Percentiles rank a stretch among this genome's conserved stretches.
These are phyloP conservation scores for Pristiophorus japonicus DNA, from an alignment of 2,113 vertebrate species.

Conservation along the genomic window DNA sequence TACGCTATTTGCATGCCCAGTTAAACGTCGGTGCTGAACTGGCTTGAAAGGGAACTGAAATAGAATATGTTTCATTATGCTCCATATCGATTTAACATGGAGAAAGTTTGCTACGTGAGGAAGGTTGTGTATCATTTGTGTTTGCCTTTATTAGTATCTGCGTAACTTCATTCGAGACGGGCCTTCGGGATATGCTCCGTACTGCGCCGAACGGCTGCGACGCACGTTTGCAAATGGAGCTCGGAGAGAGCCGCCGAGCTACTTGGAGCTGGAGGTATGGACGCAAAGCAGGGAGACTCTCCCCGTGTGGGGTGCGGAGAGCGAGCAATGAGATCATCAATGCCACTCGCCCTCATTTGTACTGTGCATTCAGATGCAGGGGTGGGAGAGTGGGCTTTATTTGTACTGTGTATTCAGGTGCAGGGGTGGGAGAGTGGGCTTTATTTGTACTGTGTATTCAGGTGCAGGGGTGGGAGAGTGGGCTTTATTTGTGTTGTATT, in stretches of 20 bases:
- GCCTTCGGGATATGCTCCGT: slow-evolving; percentile 65
- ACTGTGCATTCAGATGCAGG: no score
- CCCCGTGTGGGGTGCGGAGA: background rate
- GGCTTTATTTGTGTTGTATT: no score
- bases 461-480: no score
- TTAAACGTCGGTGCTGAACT: background rate
- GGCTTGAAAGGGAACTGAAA: background rate
- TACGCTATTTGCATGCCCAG: background rate
- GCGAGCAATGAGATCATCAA: background rate
- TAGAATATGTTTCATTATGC: background rate
- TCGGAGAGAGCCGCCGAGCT: slow-evolving; percentile 78
- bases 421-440: no score
- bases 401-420: no score
- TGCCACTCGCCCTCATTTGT: background rate
- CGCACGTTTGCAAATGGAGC: slow-evolving; percentile 75
- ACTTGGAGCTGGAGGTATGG: slow-evolving; percentile 85
- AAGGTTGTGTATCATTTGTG: background rate
- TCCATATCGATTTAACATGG: background rate
- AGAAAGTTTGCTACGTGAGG: background rate
- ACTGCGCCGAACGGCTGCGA: slow-evolving; percentile 74
- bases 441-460: no score
- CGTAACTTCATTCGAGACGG: slow-evolving; percentile 79
- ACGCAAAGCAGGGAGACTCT: background rate
- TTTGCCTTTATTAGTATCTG: slow-evolving; percentile 64
- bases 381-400: no score